phyloP scores from a whole-genome alignment of 2,797 vertebrate genomes.

The Coccyzus lansbergi region DNA sequence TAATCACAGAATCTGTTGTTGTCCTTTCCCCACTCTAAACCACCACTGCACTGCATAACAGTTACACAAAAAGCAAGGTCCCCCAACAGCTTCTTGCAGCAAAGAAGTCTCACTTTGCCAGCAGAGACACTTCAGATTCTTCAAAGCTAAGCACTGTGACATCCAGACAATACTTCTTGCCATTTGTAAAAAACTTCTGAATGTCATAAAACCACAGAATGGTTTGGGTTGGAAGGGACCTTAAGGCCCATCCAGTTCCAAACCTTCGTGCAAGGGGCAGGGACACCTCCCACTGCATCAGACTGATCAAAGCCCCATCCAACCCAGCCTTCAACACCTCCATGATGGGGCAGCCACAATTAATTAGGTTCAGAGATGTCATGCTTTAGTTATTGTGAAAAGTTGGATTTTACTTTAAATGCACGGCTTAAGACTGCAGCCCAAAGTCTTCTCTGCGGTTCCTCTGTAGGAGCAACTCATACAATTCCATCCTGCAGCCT shows the following conservation, averaged over 20 bases:
- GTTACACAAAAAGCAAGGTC: not conserved
- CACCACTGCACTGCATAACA: no score
- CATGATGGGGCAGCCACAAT: no score
- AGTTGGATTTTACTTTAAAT: not conserved
- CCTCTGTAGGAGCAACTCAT: fast-evolving
- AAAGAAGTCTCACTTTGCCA: not conserved
- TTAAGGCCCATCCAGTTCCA: no score
- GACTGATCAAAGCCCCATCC: no score
- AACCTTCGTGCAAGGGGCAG: no score
- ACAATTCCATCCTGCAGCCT: not conserved
- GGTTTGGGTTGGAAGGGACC: no score
- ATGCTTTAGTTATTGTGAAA: not conserved
- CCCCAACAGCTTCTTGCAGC: not conserved
- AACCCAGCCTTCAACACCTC: no score
- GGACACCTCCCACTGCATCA: no score
- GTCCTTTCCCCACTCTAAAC: not conserved
- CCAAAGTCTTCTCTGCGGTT: not conserved
- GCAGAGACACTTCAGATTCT: not conserved
- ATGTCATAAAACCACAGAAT: not conserved
- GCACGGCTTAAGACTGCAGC: no score
- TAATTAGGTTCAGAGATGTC: not conserved
- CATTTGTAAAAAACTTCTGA: not conserved
- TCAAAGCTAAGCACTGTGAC: not conserved
- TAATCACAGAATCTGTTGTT: not conserved
- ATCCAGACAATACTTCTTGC: not conserved